Conservation (phyloP, 2,113 vertebrate genomes). For the Oncorhynchus keta region DNA sequence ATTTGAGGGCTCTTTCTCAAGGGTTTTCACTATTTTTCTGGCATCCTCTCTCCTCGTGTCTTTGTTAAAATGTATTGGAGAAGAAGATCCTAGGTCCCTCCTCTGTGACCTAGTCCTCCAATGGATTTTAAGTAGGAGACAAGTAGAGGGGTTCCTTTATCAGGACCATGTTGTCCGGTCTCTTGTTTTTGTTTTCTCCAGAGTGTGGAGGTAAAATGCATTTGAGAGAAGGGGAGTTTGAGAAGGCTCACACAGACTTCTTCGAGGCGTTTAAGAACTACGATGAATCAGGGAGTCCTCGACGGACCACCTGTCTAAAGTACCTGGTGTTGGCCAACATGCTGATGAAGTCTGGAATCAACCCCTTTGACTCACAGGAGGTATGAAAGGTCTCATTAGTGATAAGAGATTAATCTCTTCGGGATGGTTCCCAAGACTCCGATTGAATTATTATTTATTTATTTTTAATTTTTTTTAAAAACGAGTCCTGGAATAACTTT, state of each 20-base stretch:
- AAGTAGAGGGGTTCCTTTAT: no score
- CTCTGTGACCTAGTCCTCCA: no score
- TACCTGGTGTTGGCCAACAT: conserved; percentile 99
- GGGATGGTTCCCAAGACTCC: background rate
- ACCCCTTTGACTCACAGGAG: conserved; percentile 99
- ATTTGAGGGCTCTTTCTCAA: background rate
- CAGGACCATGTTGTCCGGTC: no score
- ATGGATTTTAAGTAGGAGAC: no score
- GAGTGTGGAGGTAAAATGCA: conserved; percentile 99
- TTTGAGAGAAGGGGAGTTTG: conserved; percentile 98
- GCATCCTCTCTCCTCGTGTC: no score
- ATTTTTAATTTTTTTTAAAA: no score
- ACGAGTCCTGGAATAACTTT: no score
- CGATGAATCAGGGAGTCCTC: conserved; percentile 97
- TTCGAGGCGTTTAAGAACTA: conserved; percentile 99
- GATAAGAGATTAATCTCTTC: background rate
- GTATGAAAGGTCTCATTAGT: conserved; percentile 58
- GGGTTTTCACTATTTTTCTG: no score
- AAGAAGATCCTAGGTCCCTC: no score
- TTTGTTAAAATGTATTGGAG: no score
- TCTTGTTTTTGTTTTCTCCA: conserved; percentile 61
- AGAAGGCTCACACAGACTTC: conserved; percentile 99
- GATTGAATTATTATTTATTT: no score
- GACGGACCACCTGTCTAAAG: conserved; percentile 98
- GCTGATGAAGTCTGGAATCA: conserved; percentile 99